Percentiles rank a stretch among this genome's conserved stretches.
These are phyloP conservation scores for Dasyprocta punctata DNA, from an alignment of 2,113 vertebrate species.

Conservation along the genomic window DNA sequence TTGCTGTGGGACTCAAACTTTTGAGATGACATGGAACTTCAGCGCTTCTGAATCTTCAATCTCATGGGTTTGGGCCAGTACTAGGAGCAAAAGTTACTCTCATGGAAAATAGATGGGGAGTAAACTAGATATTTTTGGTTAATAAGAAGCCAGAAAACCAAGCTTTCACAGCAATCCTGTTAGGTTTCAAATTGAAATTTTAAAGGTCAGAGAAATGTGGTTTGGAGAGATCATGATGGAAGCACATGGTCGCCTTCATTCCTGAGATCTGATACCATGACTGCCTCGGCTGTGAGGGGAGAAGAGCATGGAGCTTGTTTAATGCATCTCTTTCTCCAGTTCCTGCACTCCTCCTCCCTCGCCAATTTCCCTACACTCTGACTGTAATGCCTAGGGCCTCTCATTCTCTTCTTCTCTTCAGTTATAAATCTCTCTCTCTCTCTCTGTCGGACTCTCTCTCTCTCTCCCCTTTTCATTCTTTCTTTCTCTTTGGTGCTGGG, in stretches of 20 bases:
- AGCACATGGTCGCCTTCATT: neutral
- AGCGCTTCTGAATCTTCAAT: neutral
- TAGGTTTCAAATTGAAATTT: constrained; percentile 11
- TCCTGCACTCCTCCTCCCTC: rapidly evolving
- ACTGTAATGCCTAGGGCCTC: neutral
- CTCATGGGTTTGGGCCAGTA: neutral
- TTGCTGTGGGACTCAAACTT: neutral
- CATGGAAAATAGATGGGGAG: neutral
- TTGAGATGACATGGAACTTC: neutral
- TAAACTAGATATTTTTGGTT: neutral
- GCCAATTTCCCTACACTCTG: neutral
- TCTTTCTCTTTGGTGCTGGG: neutral
- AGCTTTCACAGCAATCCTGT: neutral
- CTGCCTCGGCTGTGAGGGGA: neutral
- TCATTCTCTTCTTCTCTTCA: neutral
- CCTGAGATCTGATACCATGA: neutral
- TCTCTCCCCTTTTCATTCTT: neutral
- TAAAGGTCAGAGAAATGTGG: neutral
- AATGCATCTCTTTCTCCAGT: neutral
- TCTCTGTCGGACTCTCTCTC: neutral
- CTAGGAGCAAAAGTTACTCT: neutral
- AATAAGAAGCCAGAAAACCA: neutral
- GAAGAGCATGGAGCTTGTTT: neutral
- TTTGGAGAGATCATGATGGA: neutral
- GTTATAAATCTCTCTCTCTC: neutral